Conservation (phyloP, 2,888 invertebrate species). For the Tetropium fuscum region DNA sequence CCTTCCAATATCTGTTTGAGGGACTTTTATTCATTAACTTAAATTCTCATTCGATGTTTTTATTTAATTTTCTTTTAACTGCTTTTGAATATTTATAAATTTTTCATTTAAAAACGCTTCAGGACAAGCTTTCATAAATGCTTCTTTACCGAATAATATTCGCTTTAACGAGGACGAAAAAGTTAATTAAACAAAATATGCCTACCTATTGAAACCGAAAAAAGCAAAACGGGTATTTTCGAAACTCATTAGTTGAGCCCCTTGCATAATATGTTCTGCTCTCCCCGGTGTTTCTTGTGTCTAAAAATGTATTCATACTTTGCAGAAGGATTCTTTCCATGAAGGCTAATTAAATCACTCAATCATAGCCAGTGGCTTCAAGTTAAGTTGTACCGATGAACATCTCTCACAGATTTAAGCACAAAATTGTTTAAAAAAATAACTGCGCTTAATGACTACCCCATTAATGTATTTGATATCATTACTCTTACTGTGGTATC, state of each 20-base stretch:
- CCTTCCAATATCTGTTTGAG: conserved; percentile 17
- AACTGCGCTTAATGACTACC: too few relatives aligned
- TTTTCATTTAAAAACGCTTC: conserved; percentile 37
- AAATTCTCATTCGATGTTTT: conserved; percentile 37
- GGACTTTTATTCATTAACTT: conserved; percentile 24
- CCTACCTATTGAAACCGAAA: conserved; percentile 13
- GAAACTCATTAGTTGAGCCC: not conserved
- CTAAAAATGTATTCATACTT: too few relatives aligned
- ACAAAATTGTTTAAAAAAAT: too few relatives aligned
- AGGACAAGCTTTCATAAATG: conserved; percentile 32
- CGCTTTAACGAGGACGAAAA: not conserved
- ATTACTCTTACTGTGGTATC: too few relatives aligned
- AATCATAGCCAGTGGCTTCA: too few relatives aligned
- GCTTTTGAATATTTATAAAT: conserved; percentile 41
- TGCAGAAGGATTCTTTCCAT: too few relatives aligned
- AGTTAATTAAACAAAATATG: conserved; percentile 21
- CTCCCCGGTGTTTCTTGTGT: too few relatives aligned
- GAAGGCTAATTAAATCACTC: too few relatives aligned
- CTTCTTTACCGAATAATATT: conserved; percentile 23
- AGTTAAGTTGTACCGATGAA: too few relatives aligned
- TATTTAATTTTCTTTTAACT: conserved; percentile 39
- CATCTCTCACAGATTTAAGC: too few relatives aligned
- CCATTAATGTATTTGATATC: too few relatives aligned
- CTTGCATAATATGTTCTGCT: too few relatives aligned
- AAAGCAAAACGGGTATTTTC: conserved; percentile 2